Evolutionary conservation across 2,888 invertebrate species (phyloP), one percentile per base, ranked within the genome.

Genomic region (Bombyx huttoni): DNA sequence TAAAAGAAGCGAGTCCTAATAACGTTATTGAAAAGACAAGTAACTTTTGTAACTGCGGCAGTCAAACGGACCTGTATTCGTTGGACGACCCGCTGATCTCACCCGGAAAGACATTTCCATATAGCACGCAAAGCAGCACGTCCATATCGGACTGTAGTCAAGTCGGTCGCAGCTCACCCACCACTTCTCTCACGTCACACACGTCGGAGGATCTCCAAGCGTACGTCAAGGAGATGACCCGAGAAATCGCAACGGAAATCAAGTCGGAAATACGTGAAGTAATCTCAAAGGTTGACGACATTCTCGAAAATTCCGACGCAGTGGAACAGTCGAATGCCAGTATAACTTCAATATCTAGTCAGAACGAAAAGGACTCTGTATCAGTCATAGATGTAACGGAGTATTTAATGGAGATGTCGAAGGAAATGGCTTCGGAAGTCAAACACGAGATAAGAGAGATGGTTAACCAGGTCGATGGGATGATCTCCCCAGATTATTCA

Each of bases 221-320:
- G 0, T 94, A 94, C 64, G 92, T 94, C 1, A 93, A 93, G 63
- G 94, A 94, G 77, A 92, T 94, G 75, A 94, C 94, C 6, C 92
- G 91, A 77, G 94, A 94, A 79, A 82, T 94, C 56, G 94, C 94
- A 1, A 94, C 93, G 9, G 94, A 94, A 79, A 93, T 95, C 14
- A 94, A 94, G 71, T 94, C 94, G 1, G 94, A 94, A 84, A 93
- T 95, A 47, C 89, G 94, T 7, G 94, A 92, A 75, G 94, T 95
- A 0, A 94, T 94, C 61, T 93, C 92, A 1, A 92, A 91, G 75
- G 94, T 95, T 0, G 94, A 95, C 61, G 94, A 94, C 68, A 94
- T 93, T 49, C 78, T 94, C 40, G 93, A 94, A 56, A 93, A 92
- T 70, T 91, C 91, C 0, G 93, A 92, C 65, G 81, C 86, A 0